These are phyloP conservation scores for Harpegnathos saltator DNA, from an alignment of 1,140 invertebrate genomes.

Conservation along the genomic window DNA sequence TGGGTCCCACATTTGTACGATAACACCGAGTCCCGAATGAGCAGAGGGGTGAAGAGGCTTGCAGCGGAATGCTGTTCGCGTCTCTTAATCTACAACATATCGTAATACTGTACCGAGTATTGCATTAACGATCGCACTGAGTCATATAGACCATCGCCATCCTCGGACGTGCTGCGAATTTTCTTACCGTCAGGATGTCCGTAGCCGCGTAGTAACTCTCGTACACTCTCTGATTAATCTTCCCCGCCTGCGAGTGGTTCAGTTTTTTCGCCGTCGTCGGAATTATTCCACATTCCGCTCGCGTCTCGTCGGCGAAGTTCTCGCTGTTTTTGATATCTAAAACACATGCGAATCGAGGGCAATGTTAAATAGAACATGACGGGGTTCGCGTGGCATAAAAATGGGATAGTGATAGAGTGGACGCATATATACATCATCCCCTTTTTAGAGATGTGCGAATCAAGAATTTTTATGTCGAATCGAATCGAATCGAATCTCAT, in stretches of 20 bases:
- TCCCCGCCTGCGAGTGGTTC: conserved; percentile 74
- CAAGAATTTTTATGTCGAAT: too few species aligned
- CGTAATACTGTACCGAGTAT: conserved; percentile 44
- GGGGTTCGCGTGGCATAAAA: too few species aligned
- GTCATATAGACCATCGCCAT: background rate
- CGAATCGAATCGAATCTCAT: too few species aligned
- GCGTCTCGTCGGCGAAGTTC: conserved; percentile 75
- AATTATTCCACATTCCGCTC: conserved; percentile 62
- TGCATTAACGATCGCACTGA: conserved; percentile 18
- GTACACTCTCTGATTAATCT: conserved; percentile 85
- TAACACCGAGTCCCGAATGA: conserved; percentile 88
- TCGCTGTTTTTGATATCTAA: conserved; percentile 78
- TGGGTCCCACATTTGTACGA: conserved; percentile 76
- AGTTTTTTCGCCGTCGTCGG: conserved; percentile 74
- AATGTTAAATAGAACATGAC: background rate
- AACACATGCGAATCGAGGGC: conserved; percentile 57
- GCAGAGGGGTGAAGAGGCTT: conserved; percentile 88
- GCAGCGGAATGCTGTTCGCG: conserved; percentile 87
- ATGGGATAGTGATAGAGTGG: background rate
- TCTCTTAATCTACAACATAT: conserved; percentile 87
- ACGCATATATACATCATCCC: background rate
- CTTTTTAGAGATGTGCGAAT: too few species aligned
- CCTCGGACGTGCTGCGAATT: background rate
- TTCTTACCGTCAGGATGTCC: conserved; percentile 89
- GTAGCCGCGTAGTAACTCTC: conserved; percentile 91